Evolutionary conservation across 2,888 invertebrate species (phyloP).

Genomic region (Plebejus argus): DNA sequence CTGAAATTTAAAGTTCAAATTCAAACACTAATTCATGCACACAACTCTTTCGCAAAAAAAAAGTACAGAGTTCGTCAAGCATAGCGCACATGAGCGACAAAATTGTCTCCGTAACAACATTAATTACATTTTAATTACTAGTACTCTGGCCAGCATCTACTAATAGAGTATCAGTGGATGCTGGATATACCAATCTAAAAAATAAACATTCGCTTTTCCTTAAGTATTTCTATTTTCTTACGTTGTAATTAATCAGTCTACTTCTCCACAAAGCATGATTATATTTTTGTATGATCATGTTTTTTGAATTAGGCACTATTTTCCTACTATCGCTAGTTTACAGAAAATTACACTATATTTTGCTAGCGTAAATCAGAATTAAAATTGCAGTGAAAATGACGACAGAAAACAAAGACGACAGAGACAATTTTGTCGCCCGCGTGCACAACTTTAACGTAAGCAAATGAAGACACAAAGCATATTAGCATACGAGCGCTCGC

Average conservation of each 20-base stretch:
- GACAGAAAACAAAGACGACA: background rate
- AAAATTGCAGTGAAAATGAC: background rate
- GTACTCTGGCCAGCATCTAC: background rate
- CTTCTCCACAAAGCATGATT: background rate
- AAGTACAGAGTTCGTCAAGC: background rate
- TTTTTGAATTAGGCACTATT: too few species aligned
- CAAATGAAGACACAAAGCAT: background rate
- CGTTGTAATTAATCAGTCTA: background rate
- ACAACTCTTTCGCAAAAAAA: background rate
- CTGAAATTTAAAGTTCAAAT: background rate
- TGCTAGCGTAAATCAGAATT: background rate
- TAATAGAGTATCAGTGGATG: too few species aligned
- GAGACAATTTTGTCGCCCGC: background rate
- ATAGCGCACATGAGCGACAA: background rate
- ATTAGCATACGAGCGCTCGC: slow-evolving; percentile 15
- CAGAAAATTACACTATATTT: background rate
- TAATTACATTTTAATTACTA: background rate
- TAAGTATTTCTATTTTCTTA: background rate
- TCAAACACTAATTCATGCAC: background rate
- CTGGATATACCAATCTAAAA: too few species aligned
- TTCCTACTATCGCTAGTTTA: background rate
- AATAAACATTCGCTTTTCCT: too few species aligned
- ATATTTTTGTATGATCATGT: too few species aligned
- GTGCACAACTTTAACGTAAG: background rate
- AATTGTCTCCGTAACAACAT: background rate